Evolutionary conservation across 1,140 invertebrate species (phyloP), one percentile per base, ranked within the genome.

Genomic region (Globodera rostochiensis): DNA sequence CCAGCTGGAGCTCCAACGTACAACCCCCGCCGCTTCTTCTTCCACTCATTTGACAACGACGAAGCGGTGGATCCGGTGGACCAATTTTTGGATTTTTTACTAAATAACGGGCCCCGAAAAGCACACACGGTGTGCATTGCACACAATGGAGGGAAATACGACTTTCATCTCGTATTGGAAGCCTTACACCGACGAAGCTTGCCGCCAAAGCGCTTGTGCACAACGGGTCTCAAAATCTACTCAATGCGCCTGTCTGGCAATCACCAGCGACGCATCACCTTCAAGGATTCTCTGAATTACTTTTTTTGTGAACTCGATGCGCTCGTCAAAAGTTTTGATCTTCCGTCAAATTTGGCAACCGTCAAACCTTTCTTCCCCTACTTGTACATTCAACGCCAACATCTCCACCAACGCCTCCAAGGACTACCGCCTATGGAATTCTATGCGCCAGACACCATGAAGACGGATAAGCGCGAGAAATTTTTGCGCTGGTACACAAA

Each of bases 231-330:
- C 0, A 79, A 79, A 15, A 77, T 79, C 6, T 79, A 79, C 53
- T 50, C 78, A 0, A 71, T 79, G 67, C 21, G 21, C 0, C n/a
- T 79, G 2, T 9, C 19, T 3, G 67, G 74, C 0, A 1, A 46
- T 6, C 46, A 79, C 4, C 36, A 71, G 4, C 69, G 78, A 0
- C 36, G 50, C 5, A 46, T 71, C 0, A 76, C 64, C 0, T 79
- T 79, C 1, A 79, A 79, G 19, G 78, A 79, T 15, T 74, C 78
- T 0, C 6, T 79, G 5, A 79, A 79, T 15, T 79, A 49, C 25
- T 79, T 79, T 75, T 79, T 79, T 36, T 74, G 67, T 3, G 67
- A 49, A 15, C 78, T 79, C 7, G 78, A 79, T 45, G 74, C 15
- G 8, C 78, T 79, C 45, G 15, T 19, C 4, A 49, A 57, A n/a